A percentile compares a stretch with the other conserved stretches of the same genome.
Evolutionary conservation across 2,888 invertebrate genomes (phyloP).

Genomic region (Harpalus rufipes): DNA sequence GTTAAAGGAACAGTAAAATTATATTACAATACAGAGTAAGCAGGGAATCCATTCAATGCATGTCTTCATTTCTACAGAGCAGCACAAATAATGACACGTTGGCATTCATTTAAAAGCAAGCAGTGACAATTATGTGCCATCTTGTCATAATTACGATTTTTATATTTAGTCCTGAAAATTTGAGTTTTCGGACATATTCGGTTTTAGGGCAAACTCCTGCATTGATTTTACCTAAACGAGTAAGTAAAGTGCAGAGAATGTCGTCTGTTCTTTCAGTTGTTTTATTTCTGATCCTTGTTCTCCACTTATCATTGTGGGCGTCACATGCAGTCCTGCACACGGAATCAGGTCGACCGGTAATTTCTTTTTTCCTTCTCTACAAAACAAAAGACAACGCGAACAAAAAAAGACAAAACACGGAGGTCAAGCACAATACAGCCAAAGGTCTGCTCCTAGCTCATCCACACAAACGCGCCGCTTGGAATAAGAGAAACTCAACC

Average conservation of each 20-base stretch:
- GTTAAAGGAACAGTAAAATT: too few relatives aligned
- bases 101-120: too few relatives aligned
- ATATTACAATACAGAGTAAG: too few relatives aligned
- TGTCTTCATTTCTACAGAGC: too few relatives aligned
- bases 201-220: too few relatives aligned
- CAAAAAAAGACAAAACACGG: slow-evolving; percentile 40
- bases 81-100: too few relatives aligned
- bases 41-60: too few relatives aligned
- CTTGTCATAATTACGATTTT: too few relatives aligned
- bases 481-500: neutral
- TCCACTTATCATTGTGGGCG: slow-evolving; percentile 39
- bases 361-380: slow-evolving; percentile 27
- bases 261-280: neutral
- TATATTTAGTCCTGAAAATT: too few relatives aligned
- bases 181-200: too few relatives aligned
- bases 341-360: slow-evolving; percentile 49
- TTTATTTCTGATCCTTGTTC: slow-evolving; percentile 20
- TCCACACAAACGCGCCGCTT: neutral
- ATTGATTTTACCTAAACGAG: neutral
- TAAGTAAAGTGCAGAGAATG: neutral
- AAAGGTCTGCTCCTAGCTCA: neutral
- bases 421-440: slow-evolving; percentile 34
- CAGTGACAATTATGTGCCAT: too few relatives aligned
- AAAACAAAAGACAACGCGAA: slow-evolving; percentile 37
- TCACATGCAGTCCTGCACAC: slow-evolving; percentile 5